Percentiles rank a stretch among this genome's conserved stretches.
Evolutionary conservation across 2,797 vertebrate species (phyloP).

Genomic region (Danio aesculapii): DNA sequence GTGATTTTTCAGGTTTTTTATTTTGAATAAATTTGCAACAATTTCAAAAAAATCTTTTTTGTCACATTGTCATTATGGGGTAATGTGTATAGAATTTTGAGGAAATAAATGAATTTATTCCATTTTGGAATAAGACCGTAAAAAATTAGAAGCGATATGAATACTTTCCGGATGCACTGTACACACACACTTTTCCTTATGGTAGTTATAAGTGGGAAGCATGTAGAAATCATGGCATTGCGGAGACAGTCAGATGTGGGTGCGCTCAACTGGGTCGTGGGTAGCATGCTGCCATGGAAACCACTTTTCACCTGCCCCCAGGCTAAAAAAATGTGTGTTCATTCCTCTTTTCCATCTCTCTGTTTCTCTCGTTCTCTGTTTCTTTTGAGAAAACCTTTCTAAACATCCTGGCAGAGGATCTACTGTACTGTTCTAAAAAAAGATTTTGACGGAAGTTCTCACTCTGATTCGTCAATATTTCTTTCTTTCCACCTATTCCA

Average conservation of each 20-base stretch:
- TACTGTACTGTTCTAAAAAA: slow-evolving; percentile 46
- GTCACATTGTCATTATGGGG: no score
- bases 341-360: slow-evolving; percentile 18
- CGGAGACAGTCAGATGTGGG: slow-evolving; percentile 78
- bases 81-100: no score
- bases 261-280: slow-evolving; percentile 88
- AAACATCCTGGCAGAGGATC: slow-evolving; percentile 43
- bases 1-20: no score
- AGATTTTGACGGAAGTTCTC: slow-evolving; percentile 15
- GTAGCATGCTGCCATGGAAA: slow-evolving; percentile 93
- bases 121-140: no score
- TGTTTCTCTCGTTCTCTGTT: slow-evolving; percentile 29
- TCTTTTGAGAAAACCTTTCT: slow-evolving; percentile 35
- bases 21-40: no score
- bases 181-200: slow-evolving; percentile 32
- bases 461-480: slow-evolving; percentile 18
- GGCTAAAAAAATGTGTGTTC: slow-evolving; percentile 80
- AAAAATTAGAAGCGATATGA: no score
- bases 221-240: slow-evolving; percentile 69
- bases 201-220: slow-evolving; percentile 77
- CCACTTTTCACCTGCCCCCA: slow-evolving; percentile 83
- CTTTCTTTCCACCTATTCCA: slow-evolving; percentile 20
- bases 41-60: no score
- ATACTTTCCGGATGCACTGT: no score
- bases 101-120: no score